Evolutionary conservation across 1,140 invertebrate species (phyloP).

Genomic region (Teleogryllus occipitalis): DNA sequence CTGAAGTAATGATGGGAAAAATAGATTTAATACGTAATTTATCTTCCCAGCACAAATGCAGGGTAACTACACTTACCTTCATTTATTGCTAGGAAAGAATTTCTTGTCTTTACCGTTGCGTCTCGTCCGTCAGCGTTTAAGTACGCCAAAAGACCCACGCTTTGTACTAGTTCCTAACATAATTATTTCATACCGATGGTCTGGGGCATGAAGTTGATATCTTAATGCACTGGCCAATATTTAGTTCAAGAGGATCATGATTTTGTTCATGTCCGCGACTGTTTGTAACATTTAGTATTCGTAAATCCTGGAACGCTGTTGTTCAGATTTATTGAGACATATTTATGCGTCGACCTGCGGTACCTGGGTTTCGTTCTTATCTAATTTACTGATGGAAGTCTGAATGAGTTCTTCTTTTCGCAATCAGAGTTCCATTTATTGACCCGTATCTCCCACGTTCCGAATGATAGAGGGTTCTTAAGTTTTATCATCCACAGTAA

Average conservation of each 20-base stretch:
- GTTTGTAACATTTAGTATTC: neutral
- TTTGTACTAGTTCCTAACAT: too few species aligned
- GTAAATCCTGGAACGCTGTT: neutral
- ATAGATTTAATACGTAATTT: too few species aligned
- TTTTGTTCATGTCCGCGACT: neutral
- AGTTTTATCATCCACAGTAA: neutral
- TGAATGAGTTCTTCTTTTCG: neutral
- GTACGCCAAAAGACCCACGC: too few species aligned
- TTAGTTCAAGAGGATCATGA: neutral
- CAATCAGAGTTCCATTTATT: neutral
- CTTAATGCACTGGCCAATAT: neutral
- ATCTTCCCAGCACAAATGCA: too few species aligned
- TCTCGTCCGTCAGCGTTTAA: too few species aligned
- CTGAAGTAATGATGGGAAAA: too few species aligned
- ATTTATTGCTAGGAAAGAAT: too few species aligned
- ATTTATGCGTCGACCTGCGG: neutral
- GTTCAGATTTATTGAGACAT: neutral
- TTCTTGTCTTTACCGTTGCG: too few species aligned
- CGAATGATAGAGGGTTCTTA: neutral
- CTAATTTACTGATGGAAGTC: neutral
- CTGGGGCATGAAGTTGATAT: too few species aligned
- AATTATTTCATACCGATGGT: too few species aligned
- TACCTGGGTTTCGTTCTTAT: neutral
- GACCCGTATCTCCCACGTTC: neutral
- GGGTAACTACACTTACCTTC: too few species aligned